These are phyloP conservation scores for Apodemus speciosus DNA, from an alignment of 2,113 vertebrate genomes.

Conservation along the genomic window DNA sequence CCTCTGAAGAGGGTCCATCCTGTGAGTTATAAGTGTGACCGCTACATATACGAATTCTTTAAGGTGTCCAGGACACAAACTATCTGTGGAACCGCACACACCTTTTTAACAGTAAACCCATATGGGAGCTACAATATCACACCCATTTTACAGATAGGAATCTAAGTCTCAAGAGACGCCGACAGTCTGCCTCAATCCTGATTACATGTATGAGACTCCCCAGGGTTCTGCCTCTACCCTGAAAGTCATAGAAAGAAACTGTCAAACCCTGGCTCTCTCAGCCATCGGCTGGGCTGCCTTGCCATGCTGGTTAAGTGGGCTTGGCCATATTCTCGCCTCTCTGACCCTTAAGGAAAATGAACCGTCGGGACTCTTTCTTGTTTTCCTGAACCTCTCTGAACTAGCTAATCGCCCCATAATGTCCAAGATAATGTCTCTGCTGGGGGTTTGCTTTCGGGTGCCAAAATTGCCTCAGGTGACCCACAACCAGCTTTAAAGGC, in stretches of 20 bases:
- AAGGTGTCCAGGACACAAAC: neutral
- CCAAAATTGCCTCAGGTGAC: neutral
- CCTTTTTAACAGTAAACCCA: neutral
- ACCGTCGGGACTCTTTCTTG: neutral
- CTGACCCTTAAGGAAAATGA: neutral
- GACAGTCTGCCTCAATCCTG: neutral
- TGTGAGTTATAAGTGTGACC: neutral
- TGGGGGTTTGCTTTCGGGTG: neutral
- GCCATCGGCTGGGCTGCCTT: neutral
- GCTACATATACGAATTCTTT: neutral
- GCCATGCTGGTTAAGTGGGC: neutral
- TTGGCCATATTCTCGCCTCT: neutral
- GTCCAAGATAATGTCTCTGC: neutral
- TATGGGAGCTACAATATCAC: neutral
- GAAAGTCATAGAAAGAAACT: neutral
- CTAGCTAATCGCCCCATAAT: neutral
- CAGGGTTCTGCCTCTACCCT: neutral
- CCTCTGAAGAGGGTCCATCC: neutral
- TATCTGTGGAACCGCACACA: neutral
- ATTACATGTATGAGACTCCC: neutral
- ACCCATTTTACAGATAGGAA: conserved; percentile 34
- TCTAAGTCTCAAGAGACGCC: neutral
- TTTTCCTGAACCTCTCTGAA: conserved; percentile 9
- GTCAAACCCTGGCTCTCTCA: neutral
- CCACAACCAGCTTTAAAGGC: neutral